These are phyloP conservation scores for Spatulosminthurus flaviceps DNA, from an alignment of 2,888 invertebrate species.

Conservation along the genomic window DNA sequence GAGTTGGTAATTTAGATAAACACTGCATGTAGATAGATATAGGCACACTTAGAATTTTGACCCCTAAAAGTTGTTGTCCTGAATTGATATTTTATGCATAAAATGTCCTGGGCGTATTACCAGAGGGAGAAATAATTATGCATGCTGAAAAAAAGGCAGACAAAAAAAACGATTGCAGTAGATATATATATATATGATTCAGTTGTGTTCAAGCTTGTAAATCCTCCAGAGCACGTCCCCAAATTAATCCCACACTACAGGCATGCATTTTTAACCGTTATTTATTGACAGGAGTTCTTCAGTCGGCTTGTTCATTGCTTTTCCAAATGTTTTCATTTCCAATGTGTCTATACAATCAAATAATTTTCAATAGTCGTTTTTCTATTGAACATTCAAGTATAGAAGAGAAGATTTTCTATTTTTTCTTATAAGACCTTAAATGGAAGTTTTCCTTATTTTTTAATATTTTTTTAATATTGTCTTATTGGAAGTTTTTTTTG, in stretches of 20 bases:
- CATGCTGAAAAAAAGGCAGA: conserved; percentile 1
- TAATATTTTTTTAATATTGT: background rate
- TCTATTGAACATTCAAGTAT: background rate
- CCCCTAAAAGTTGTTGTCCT: conserved; percentile 43
- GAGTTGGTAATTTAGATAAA: conserved; percentile 29
- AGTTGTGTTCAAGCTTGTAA: conserved; percentile 11
- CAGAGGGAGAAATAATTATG: background rate
- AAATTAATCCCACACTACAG: conserved; percentile 24
- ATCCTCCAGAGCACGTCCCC: conserved; percentile 25
- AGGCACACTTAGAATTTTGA: conserved; percentile 38
- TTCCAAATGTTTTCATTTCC: background rate
- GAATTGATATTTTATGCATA: conserved; percentile 35
- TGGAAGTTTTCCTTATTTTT: conserved; percentile 10
- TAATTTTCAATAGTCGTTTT: no score
- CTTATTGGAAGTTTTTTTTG: background rate
- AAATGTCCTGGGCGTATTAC: conserved; percentile 35
- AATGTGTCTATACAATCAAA: background rate
- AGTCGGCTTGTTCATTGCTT: background rate
- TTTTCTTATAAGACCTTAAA: background rate
- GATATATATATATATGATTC: no score
- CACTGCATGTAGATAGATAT: conserved; percentile 4
- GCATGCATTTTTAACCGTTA: conserved; percentile 30
- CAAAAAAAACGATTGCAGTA: conserved; percentile 15
- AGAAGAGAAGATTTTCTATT: background rate
- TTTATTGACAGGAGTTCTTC: background rate